These are phyloP conservation scores for Mythimna vitellina DNA, from an alignment of 2,888 invertebrate species.

Conservation along the genomic window DNA sequence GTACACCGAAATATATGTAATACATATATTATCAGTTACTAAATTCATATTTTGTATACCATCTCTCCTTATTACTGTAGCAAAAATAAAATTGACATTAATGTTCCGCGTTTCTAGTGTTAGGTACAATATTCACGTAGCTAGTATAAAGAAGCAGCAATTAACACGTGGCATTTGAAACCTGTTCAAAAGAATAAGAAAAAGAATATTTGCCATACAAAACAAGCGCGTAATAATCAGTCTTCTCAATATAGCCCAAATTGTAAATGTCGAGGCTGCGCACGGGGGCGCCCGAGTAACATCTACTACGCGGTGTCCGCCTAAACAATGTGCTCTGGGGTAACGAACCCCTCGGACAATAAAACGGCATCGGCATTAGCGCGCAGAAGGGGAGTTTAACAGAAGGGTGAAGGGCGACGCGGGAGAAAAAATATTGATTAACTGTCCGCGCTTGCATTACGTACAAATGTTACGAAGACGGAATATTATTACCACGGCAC, in stretches of 20 bases:
- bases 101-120: too few relatives aligned
- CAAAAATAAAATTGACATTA: too few relatives aligned
- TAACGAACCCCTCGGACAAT: constrained; percentile 44
- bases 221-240: not conserved
- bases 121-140: not conserved
- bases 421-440: constrained; percentile 55
- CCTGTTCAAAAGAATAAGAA: not conserved
- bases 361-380: constrained; percentile 48
- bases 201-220: constrained; percentile 14
- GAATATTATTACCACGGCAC: constrained; percentile 19
- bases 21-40: too few relatives aligned
- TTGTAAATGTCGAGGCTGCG: constrained; percentile 14
- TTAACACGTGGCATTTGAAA: not conserved
- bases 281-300: not conserved
- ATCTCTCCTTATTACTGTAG: too few relatives aligned
- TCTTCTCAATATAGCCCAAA: constrained; percentile 2
- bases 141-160: not conserved
- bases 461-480: constrained; percentile 2
- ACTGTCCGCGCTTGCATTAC: constrained; percentile 37
- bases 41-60: too few relatives aligned
- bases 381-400: constrained; percentile 49
- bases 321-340: constrained; percentile 37
- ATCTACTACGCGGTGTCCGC: constrained; percentile 46
- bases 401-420: constrained; percentile 51
- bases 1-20: too few relatives aligned